phyloP scores from a whole-genome alignment of 2,888 invertebrate genomes.

The Rutpela maculata region DNA sequence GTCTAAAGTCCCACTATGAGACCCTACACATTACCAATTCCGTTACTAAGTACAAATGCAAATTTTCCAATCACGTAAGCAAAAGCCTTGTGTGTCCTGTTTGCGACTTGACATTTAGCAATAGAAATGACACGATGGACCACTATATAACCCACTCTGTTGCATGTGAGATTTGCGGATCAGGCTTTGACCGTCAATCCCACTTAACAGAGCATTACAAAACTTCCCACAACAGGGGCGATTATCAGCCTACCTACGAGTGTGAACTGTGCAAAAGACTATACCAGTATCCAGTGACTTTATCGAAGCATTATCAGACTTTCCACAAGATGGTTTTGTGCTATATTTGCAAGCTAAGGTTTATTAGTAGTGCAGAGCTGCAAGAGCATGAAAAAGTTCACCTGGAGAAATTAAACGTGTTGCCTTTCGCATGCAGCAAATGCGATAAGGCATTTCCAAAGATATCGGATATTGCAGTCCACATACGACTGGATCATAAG shows the following conservation, averaged over 20 bases:
- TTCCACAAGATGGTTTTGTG: conserved; percentile 60
- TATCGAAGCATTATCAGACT: conserved; percentile 53
- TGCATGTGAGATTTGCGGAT: conserved; percentile 59
- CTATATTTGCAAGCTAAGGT: conserved; percentile 53
- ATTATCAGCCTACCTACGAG: conserved; percentile 45
- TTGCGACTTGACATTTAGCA: conserved; percentile 48
- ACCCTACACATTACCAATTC: conserved; percentile 55
- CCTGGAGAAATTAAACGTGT: conserved; percentile 60
- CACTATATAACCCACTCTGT: conserved; percentile 58
- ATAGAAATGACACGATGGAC: conserved; percentile 48
- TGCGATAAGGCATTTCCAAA: conserved; percentile 67
- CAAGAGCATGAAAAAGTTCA: conserved; percentile 56
- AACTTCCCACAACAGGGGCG: conserved; percentile 54
- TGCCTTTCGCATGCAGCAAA: conserved; percentile 69
- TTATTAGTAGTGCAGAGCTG: conserved; percentile 39
- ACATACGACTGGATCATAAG: conserved; percentile 64
- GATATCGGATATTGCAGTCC: conserved; percentile 66
- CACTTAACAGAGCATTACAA: conserved; percentile 59
- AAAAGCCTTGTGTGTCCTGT: conserved; percentile 45
- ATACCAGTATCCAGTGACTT: conserved; percentile 45
- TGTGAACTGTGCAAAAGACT: conserved; percentile 50
- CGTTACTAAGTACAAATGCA: conserved; percentile 57
- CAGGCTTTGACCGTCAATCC: conserved; percentile 59
- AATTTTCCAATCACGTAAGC: conserved; percentile 35
- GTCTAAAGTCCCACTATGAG: conserved; percentile 61